Evolutionary conservation across 2,888 invertebrate species (phyloP), one percentile per base, ranked within the genome.

Genomic region (Nymphalis urticae): DNA sequence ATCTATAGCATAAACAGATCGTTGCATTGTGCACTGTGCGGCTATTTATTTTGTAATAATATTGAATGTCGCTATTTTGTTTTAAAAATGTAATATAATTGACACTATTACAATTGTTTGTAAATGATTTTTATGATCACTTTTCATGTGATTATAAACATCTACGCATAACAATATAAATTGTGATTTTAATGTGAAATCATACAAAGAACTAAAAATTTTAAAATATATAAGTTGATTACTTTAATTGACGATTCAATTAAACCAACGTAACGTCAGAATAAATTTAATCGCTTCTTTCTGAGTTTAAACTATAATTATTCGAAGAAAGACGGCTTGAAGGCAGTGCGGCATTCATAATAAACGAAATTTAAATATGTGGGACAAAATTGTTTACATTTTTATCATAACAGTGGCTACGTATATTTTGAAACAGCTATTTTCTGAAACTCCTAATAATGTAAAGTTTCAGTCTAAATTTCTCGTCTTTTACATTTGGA

Each of bases 381-480:
- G 89, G 85, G 90, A 90, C 73, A 90, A 88, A 85, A 82, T 90
- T 51, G 82, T 90, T 73, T 92, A 90, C 75, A 69, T 87, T 68
- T 77, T 87, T 71, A 80, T 90, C 60, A 82, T 90, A 65, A 83
- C 82, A 69, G 58, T 87, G 69, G 83, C 88, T 62, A 87, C 91
- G 24, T 93, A 92, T 72, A 78, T 92, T 75, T 77, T 93, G 66
- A 92, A 92, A 77, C 89, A 93, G 82, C 77, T 93, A 63, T 86
- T 93, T 75, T 93, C 93, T 60, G 91, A 92, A 78, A 92, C 91
- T 59, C 92, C 93, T 67, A 93, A 93, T 84, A 86, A 88, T 75
- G 84, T 93, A 58, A 93, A 93, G 79, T 93, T 92, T 77, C 88
- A 93, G 79, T 88, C 89, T 47, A 93, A 93, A 82, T 93, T 93